Evolutionary conservation across 1,140 invertebrate species (phyloP), one percentile per base, ranked within the genome.

Genomic region (Apis laboriosa): DNA sequence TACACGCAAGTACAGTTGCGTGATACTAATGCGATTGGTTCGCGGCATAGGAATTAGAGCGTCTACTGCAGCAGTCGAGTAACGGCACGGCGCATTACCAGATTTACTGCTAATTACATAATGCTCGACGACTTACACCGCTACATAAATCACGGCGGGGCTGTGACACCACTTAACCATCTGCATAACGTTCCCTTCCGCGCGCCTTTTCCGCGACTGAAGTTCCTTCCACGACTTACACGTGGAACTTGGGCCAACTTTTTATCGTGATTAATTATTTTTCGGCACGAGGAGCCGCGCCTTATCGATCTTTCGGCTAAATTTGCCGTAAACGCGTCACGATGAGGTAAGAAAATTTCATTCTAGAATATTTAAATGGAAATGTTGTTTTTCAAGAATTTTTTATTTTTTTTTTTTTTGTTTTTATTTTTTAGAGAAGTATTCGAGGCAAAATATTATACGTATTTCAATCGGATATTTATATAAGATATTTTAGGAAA

Each of bases 71-170:
- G 60, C 55, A 85, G 76, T 77, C 84, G 75, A 70, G 63, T 74
- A 86, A 71, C 55, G 86, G n/a, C 61, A n/a, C 71, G 56, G 73
- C 43, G 81, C 78, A 90, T 90, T 90, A 85, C 84, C 89, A 84
- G 89, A 90, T 90, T 90, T 83, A 87, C 87, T 87, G 87, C 85
- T 90, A 90, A 90, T 90, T 90, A 89, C 88, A 86, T 90, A 90
- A 90, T 87, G 88, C 84, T 85, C 66, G 79, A 76, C 81, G 77
- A 88, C 85, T 87, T 88, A 84, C 74, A 70, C 82, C 58, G 70
- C 63, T 56, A 80, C 77, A 81, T 87, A 88, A 88, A 88, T 88
- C 86, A 88, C 86, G 56, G 49, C 60, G n/a, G 15, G 71, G 60
- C 60, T 76, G 80, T 79, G 86, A 86, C 86, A 83, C 72, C 86